phyloP scores from a whole-genome alignment of 2,797 vertebrate species.

The Myotis pilosus region DNA sequence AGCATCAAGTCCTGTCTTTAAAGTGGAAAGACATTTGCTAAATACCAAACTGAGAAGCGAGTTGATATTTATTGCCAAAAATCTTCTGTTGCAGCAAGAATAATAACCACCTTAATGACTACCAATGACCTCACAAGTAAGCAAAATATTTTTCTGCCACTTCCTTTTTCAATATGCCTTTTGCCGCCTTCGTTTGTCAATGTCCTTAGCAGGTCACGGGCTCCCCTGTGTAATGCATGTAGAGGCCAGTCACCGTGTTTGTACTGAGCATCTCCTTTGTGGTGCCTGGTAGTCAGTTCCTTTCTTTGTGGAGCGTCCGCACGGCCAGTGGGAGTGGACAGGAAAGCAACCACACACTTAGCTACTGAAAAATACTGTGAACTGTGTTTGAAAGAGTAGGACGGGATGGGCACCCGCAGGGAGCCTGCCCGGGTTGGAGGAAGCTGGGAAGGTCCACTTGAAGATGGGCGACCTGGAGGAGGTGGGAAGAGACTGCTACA shows the following conservation, averaged over 20 bases:
- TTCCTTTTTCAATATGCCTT: background rate
- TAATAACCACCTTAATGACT: slow-evolving; percentile 93
- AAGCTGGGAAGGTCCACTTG: background rate
- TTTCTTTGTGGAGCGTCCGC: background rate
- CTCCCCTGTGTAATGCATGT: accelerated
- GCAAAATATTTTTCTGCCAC: slow-evolving; percentile 57
- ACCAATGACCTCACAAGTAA: slow-evolving; percentile 92
- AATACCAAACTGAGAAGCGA: background rate
- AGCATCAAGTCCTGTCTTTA: background rate
- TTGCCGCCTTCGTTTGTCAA: background rate
- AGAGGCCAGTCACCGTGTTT: background rate
- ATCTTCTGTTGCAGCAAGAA: slow-evolving; percentile 89
- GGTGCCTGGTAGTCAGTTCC: too few relatives aligned
- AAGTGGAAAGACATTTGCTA: background rate
- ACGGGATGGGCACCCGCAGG: background rate
- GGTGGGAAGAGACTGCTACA: too few relatives aligned
- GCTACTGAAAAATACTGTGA: background rate
- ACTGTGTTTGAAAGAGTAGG: background rate
- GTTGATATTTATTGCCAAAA: slow-evolving; percentile 9
- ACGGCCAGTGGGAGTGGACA: background rate
- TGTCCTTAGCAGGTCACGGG: background rate
- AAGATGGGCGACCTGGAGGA: background rate
- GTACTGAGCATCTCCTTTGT: background rate
- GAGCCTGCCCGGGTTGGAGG: background rate
- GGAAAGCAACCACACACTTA: background rate